These are phyloP conservation scores for Harlomillsia oculata DNA, from an alignment of 1,140 invertebrate species.

Conservation along the genomic window DNA sequence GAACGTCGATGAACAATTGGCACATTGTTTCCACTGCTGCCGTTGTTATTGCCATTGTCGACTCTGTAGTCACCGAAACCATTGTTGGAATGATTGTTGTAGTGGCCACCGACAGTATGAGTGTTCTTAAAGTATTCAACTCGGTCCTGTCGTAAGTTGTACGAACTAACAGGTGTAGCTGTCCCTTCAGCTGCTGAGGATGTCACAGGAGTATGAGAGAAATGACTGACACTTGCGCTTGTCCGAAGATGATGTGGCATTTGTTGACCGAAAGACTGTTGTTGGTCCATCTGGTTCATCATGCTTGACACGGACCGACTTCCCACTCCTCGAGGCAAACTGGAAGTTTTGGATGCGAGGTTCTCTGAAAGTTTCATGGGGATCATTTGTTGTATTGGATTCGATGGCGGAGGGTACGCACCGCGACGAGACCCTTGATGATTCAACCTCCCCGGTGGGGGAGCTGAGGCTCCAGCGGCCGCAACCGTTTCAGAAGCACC, in stretches of 20 bases:
- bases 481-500: neutral
- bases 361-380: conserved; percentile 31
- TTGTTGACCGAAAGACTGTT: neutral
- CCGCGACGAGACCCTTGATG: neutral
- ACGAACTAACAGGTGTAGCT: conserved; percentile 12
- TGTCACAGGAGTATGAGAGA: conserved; percentile 20
- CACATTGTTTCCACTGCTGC: neutral
- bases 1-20: conserved; percentile 28
- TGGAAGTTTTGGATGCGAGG: conserved; percentile 17
- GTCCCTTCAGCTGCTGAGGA: neutral
- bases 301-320: conserved; percentile 22
- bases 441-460: neutral
- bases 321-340: conserved; percentile 28
- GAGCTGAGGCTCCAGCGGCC: neutral
- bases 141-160: conserved; percentile 23
- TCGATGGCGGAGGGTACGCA: conserved; percentile 2
- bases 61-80: conserved; percentile 6
- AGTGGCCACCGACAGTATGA: conserved; percentile 30
- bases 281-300: conserved; percentile 17
- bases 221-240: conserved; percentile 8
- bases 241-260: neutral
- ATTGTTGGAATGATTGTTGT: conserved; percentile 18
- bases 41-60: neutral
- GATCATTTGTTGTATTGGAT: conserved; percentile 30
- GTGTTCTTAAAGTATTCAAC: no score